Percentiles rank a stretch among this genome's conserved stretches.
Evolutionary conservation across 2,113 vertebrate species (phyloP).

Genomic region (Puma concolor): DNA sequence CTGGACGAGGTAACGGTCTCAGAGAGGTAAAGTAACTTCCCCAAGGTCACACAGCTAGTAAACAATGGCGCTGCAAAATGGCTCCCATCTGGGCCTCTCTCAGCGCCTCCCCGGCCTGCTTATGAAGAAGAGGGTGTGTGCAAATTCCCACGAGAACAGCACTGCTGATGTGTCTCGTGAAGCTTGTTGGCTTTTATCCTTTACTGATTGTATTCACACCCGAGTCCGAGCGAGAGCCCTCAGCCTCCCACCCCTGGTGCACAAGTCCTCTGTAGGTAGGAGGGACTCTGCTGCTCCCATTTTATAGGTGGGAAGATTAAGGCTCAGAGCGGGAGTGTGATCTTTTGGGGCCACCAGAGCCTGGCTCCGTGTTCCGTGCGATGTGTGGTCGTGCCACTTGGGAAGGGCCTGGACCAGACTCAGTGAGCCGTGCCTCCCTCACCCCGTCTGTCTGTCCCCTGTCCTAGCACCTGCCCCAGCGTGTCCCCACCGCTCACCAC

Average conservation of each 20-base stretch:
- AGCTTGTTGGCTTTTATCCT: neutral
- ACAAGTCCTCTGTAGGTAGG: neutral
- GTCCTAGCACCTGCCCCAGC: neutral
- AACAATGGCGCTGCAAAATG: too few relatives aligned
- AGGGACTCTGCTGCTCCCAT: too few relatives aligned
- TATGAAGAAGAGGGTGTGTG: neutral
- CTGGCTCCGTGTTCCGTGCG: neutral
- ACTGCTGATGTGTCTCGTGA: neutral
- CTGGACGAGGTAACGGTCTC: neutral
- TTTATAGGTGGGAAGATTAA: neutral
- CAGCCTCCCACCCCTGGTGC: neutral
- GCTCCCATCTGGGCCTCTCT: neutral
- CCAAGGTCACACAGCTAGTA: neutral
- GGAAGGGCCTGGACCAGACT: neutral
- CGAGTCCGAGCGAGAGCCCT: neutral
- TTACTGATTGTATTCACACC: neutral
- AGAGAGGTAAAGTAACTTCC: neutral
- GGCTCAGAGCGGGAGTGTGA: neutral
- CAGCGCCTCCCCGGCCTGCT: too few relatives aligned
- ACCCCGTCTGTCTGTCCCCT: accelerated
- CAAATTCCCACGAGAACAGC: neutral
- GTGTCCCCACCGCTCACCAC: neutral
- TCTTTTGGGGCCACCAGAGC: neutral
- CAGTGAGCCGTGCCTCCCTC: accelerated
- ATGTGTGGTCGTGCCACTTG: neutral